Evolutionary conservation across 1,140 invertebrate species (phyloP), one percentile per base, ranked within the genome.

Genomic region (Tribolium castaneum): DNA sequence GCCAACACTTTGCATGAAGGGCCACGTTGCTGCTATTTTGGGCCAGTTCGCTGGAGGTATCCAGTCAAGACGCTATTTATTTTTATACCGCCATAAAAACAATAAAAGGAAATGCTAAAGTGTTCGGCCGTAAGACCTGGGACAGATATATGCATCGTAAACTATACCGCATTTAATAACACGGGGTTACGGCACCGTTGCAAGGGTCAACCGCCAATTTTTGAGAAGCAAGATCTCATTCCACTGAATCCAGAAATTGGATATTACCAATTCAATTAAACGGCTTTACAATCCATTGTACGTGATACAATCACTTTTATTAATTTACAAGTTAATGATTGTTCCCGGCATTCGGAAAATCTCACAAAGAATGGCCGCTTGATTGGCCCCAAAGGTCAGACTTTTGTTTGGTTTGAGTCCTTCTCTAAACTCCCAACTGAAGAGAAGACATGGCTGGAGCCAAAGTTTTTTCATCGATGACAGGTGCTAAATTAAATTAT

Each of bases 91-190:
- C 52, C 45, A 35, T 73, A 73, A 73, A 73, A 56, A 73, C 71
- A 73, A 73, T 73, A 73, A 73, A 73, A 73, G 52, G 49, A 73
- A 73, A 73, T 51, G 71, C 49, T 51, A 73, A 73, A 73, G 52
- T 73, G 71, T 66, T 66, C 30, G 59, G 30, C 59, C 30, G 30
- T 34, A 66, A 22, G 12, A 30, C 59, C 45, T 14, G 59, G 59
- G 59, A 66, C 59, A 66, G 59, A 66, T 66, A 66, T 66, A 66
- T 66, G 59, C 59, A 66, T 66, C 59, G 59, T 66, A 66, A 66
- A 66, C 59, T 22, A 66, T 66, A 35, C 25, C 59, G 59, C 59
- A 30, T 66, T 66, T 66, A 66, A 35, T 66, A 66, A 66, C 59
- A 66, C 12, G 59, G 59, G 59, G 59, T 66, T 66, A 66, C 12